Percentiles rank a stretch among this genome's conserved stretches.
These are phyloP conservation scores for Helleia helle DNA, from an alignment of 2,888 invertebrate genomes.

Conservation along the genomic window DNA sequence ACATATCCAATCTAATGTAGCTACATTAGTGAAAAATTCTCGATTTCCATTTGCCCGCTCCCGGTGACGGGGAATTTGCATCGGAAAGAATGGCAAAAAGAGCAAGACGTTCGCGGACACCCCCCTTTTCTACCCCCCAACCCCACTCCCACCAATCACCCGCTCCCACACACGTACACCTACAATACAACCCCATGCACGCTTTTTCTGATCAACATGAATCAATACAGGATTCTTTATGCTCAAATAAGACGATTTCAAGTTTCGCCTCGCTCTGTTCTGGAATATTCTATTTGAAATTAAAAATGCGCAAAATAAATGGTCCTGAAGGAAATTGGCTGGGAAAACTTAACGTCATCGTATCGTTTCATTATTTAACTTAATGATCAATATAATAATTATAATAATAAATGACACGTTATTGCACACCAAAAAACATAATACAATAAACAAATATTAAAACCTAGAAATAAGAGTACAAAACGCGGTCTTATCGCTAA, in stretches of 20 bases:
- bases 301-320: no score
- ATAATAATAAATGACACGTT: no score
- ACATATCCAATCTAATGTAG: slow-evolving; percentile 12
- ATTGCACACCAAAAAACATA: no score
- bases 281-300: not conserved
- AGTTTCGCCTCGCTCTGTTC: not conserved
- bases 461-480: no score
- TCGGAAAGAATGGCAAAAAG: slow-evolving; percentile 60
- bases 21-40: slow-evolving; percentile 47
- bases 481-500: no score
- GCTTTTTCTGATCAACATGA: slow-evolving; percentile 16
- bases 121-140: slow-evolving; percentile 15
- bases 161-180: slow-evolving; percentile 17
- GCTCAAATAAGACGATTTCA: slow-evolving; percentile 6
- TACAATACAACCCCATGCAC: slow-evolving; percentile 14
- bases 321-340: no score
- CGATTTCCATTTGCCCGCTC: slow-evolving; percentile 45
- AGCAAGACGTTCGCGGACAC: slow-evolving; percentile 28
- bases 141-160: slow-evolving; percentile 10
- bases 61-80: slow-evolving; percentile 51
- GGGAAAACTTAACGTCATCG: no score
- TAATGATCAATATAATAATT: no score
- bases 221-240: slow-evolving; percentile 15
- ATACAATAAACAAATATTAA: no score
- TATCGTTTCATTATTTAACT: no score